Evolutionary conservation across 2,797 vertebrate genomes (phyloP), one percentile per base, ranked within the genome.

Genomic region (Emydoidea blandingii): DNA sequence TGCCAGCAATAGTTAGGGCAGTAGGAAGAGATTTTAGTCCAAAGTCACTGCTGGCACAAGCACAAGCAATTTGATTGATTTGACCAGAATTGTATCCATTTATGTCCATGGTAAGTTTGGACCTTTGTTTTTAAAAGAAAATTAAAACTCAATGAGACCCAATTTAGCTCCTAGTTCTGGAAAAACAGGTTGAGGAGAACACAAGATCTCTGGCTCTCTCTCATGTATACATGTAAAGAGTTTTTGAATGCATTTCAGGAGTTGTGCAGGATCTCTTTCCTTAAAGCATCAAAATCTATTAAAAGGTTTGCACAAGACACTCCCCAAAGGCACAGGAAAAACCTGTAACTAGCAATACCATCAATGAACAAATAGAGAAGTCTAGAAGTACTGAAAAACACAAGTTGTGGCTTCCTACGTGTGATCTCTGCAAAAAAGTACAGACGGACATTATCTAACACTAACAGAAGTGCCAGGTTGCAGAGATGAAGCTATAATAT

Each of bases 401-500:
- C 21, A 56, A 56, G 23, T 25, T 56, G 7, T 54, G 53, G 53
- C 53, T 53, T 53, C 53, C 53, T 53, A 53, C 18, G 5, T 53
- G 53, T 53, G 53, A 53, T 53, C 53, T 53, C 53, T 19, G 53
- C 53, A 53, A 53, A 53, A 21, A 53, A 53, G 53, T 53, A 21
- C 19, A 21, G 53, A 53, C 18, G 37, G 29, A 47, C 0, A 27
- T 59, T 81, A 34, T 53, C 25, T 14, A 85, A 14, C 9, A 21
- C 25, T 83, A 85, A 41, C 4, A 49, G 11, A 44, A 16, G 3
- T 9, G 53, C 3, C 7, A 82, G 2, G 27, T 47, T 62, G 49
- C 1, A 52, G 84, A 59, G 62, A 62, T 9, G 85, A 53, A 85
- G 86, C 37, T 52, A 10, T 49, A 47, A 86, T 0, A 0, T 2